A percentile compares a stretch with the other conserved stretches of the same genome.
Evolutionary conservation across 2,797 vertebrate species (phyloP).

Genomic region (Myotis planiceps): DNA sequence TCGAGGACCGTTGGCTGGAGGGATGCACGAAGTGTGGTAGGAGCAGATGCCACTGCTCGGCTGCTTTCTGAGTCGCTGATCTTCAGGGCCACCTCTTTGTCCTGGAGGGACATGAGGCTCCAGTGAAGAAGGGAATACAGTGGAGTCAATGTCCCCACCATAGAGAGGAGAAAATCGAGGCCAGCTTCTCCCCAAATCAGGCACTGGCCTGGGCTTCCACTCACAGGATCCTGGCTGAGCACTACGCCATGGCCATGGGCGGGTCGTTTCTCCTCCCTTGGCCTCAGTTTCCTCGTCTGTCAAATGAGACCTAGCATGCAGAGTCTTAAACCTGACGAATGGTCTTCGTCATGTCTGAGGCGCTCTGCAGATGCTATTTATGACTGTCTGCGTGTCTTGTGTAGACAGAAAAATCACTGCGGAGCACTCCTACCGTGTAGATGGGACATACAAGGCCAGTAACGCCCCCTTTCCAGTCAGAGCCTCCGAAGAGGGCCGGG

Average conservation of each 20-base stretch:
- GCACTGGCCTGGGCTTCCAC: background rate
- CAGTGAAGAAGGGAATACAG: background rate
- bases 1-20: background rate
- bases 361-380: background rate
- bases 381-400: background rate
- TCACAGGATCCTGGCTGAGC: background rate
- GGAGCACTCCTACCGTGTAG: background rate
- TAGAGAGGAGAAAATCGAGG: background rate
- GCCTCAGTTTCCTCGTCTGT: constrained; percentile 20
- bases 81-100: background rate
- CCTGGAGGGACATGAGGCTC: background rate
- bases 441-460: background rate
- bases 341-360: background rate
- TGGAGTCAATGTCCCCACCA: background rate
- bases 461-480: background rate
- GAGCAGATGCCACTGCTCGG: background rate
- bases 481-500: background rate
- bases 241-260: background rate
- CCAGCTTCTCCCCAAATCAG: background rate
- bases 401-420: background rate
- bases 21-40: background rate
- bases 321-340: background rate
- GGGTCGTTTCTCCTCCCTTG: background rate
- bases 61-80: background rate
- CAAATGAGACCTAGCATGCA: background rate